Base-by-base conservation (phyloP, 2,888 invertebrate species). In the Lochmaea crataegi region DNA sequence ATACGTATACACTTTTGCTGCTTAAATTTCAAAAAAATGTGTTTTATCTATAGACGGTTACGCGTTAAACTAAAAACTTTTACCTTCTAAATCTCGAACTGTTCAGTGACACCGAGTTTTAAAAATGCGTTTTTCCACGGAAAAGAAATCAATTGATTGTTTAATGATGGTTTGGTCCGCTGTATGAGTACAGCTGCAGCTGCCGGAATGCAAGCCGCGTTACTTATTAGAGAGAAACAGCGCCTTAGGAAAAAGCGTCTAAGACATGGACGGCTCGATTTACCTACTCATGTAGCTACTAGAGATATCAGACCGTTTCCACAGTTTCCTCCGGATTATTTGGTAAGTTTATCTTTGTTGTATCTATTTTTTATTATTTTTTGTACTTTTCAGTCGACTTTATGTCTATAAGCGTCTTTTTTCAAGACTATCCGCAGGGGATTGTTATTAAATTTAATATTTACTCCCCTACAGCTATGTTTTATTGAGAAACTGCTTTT, bases 191-290 rank as follows among this genome's bases (percentile, higher is more conserved):
- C 87, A 83, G 87, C 87, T 78, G 87, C 84, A 72, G 84, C 86
- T 89, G 92, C 91, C 90, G 92, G 92, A 87, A 95, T 95, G 95
- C 95, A 95, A 92, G 95, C 95, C 90, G 95, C 95, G 90, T 92
- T 95, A 90, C 94, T 95, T 91, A 92, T 95, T 90, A 93, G 95
- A 91, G 92, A 94, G 89, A 94, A 95, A 91, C 94, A 94, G 91
- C 92, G 94, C 90, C 93, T 94, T 89, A 90, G 92, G 85, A 92
- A 92, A 90, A 94, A 94, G 91, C 92, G 93, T 88, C 91, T 92
- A 85, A 89, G 91, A 73, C 90, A 91, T 89, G 93, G 94, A 84
- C 91, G 93, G 86, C 89, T 90, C 84, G 95, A 95, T 86, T 89
- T 95, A 86, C 95, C 95, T 83, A 94, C 94, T 88, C 94, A 95